Evolutionary conservation across 2,888 invertebrate species (phyloP), one percentile per base, ranked within the genome.

Genomic region (Caenorhabditis imperialis): DNA sequence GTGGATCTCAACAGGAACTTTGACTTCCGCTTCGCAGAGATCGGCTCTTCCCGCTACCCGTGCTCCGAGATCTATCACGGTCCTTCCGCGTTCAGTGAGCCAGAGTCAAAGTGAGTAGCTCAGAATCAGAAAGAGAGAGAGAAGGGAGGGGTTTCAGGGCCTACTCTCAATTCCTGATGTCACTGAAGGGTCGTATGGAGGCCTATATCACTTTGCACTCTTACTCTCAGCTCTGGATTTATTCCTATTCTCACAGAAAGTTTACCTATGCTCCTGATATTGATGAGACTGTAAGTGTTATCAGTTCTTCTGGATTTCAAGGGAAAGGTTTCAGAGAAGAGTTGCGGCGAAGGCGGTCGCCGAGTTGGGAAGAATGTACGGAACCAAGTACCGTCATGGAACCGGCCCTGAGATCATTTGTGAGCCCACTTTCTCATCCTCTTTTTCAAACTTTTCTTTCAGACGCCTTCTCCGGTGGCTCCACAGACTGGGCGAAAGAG

Each of bases 341-440:
- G 85, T 87, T 2, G 87, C 87, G 35, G 75, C 77, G 7, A 77
- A 78, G 33, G 87, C 87, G 0, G 84, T 84, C 0, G 60, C 53
- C 12, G 86, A 82, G 18, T 73, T 87, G 2, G 83, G 82, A 25
- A 79, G 81, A 60, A 79, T 85, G 54, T 87, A 85, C 63, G 86
- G 88, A 30, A 87, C 87, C 7, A 77, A 82, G 48, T 87, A 87
- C 50, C 48, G 73, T 22, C 79, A 81, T 57, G 87, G 86, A 38
- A 88, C 87, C 1, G 87, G 87, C 12, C 88, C 87, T 0, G 86
- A 87, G 47, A 86, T 85, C 20, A 86, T 87, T 48, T 87, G 86
- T 88, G 53, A 76, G 82, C n/a, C n/a, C n/a, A n/a, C n/a, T n/a
- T n/a, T n/a, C n/a, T n/a, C n/a, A n/a, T n/a, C n/a, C n/a, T n/a